Evolutionary conservation across 2,888 invertebrate species (phyloP), one percentile per base, ranked within the genome.

Genomic region (Nysson spinosus): DNA sequence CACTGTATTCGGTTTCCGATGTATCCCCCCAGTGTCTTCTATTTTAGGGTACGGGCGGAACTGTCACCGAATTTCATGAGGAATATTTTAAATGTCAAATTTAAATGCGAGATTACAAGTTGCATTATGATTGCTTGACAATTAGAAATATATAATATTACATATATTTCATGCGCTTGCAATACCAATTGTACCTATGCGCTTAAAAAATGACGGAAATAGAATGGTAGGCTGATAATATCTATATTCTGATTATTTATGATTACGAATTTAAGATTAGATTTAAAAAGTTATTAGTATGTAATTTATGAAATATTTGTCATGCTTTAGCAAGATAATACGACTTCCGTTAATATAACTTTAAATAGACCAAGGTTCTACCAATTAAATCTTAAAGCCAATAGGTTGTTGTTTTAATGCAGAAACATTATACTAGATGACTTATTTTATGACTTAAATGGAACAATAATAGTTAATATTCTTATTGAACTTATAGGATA

Each of bases 121-220:
- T 17, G n/a, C 22, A 4, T 16, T 22, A 57, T 43, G 14, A 42
- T 37, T 16, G 17, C 3, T 34, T 44, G 20, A 37, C 26, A 19
- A 17, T 35, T 34, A 11, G 35, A 17, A 52, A 5, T n/a, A 20
- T 5, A 49, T 22, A n/a, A 12, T 17, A 39, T 7, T 22, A 4
- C 39, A 22, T 19, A 32, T 47, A 43, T 55, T n/a, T 46, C 16
- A 22, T 19, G 52, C n/a, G 20, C 24, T n/a, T 49, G 4, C 11
- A 35, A 19, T 28, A 7, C 28, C 19, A 5, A 56, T 30, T 35
- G 35, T 43, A 12, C 58, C 16, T 11, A 17, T 30, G 35, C 19
- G 32, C 34, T 39, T n/a, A 6, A 43, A 69, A 61, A 62, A 83
- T 82, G 80, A 76, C 76, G 30, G 79, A 81, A 43, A 66, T 82